These are phyloP conservation scores for Octonoba sinensis DNA, from an alignment of 2,888 invertebrate species.

Conservation along the genomic window DNA sequence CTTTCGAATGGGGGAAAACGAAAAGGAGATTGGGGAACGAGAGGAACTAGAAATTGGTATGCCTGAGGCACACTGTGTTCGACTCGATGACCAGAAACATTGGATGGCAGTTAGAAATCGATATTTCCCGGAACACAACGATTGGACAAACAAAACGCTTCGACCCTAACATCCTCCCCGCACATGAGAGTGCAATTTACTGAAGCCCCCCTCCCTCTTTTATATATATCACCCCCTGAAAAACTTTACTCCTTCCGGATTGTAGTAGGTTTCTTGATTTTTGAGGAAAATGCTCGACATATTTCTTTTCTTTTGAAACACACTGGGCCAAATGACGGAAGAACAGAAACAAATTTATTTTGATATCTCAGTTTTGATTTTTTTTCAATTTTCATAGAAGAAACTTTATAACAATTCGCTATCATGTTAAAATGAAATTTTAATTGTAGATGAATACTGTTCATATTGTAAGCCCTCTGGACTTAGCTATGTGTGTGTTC, in stretches of 20 bases:
- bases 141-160: slow-evolving; percentile 62
- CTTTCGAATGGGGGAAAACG: slow-evolving; percentile 21
- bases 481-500: too few relatives aligned
- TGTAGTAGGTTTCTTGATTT: not conserved
- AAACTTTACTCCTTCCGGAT: slow-evolving; percentile 5
- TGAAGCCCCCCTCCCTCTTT: slow-evolving; percentile 5
- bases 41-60: slow-evolving; percentile 48
- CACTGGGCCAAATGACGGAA: too few relatives aligned
- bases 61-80: slow-evolving; percentile 52
- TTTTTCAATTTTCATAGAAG: too few relatives aligned
- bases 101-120: slow-evolving; percentile 64
- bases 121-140: slow-evolving; percentile 60
- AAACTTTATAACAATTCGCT: too few relatives aligned
- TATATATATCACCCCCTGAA: slow-evolving; percentile 4
- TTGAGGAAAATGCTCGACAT: too few relatives aligned
- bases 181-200: slow-evolving; percentile 16
- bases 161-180: slow-evolving; percentile 45
- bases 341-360: too few relatives aligned
- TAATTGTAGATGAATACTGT: too few relatives aligned
- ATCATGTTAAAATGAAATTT: too few relatives aligned
- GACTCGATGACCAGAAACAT: slow-evolving; percentile 64
- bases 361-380: too few relatives aligned
- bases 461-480: too few relatives aligned
- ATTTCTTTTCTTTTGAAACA: too few relatives aligned
- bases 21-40: slow-evolving; percentile 9